Evolutionary conservation across 2,888 invertebrate genomes (phyloP), one percentile per base, ranked within the genome.

Genomic region (Nemapogon koenigi): DNA sequence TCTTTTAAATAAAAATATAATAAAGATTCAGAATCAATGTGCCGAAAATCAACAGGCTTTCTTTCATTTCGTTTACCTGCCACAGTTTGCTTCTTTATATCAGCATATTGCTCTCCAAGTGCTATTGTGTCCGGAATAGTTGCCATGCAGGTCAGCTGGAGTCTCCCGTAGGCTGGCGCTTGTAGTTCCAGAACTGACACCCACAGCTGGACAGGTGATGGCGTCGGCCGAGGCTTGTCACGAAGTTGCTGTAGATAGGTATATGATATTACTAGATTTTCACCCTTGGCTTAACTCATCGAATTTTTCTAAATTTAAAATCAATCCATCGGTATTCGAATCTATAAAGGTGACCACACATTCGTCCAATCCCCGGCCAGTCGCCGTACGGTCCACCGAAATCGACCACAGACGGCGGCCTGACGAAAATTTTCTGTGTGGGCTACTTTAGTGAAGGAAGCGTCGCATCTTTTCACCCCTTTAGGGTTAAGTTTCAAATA

Each of bases 111-210:
- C 50, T 87, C 88, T 38, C 85, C 85, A 25, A 85, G 84, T 11
- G 83, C 85, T 14, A 89, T 83, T 48, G 87, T 87, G 41, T 87
- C 86, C 1, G 91, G 91, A 49, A 91, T 91, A 35, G 91, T 90
- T 26, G 90, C 84, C 43, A 88, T 82, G 56, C 91, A 91, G 19
- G 88, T 89, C 41, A 91, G 81, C 55, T 87, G 85, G 45, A 90
- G 70, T 39, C 83, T 78, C 1, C 88, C 88, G 49, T 88, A 87
- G 17, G 83, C 84, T 3, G 87, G 87, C 18, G 85, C 83, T 48
- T 87, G 85, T 28, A 89, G 72, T 48, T 87, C 87, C 2, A 87
- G 85, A 48, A 91, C 85, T 39, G 89, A 86, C 43, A 91, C 85
- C 62, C 85, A 87, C 33, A 91, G 69, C 44, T 89, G 87, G 49